Evolutionary conservation across 2,888 invertebrate genomes (phyloP).

Genomic region (Ashinkailepas kermadecensis): DNA sequence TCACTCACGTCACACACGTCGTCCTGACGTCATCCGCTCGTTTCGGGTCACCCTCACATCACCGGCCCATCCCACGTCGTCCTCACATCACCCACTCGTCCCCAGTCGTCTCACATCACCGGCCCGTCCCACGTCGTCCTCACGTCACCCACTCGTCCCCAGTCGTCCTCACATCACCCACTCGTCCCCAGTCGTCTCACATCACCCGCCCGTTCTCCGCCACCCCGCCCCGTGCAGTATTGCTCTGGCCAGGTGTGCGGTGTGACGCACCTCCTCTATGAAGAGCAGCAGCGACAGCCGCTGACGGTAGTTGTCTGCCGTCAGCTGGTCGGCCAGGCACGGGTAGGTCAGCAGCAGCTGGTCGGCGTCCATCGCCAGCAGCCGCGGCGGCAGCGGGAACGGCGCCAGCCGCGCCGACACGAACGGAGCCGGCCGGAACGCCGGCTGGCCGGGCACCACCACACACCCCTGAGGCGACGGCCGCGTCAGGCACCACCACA

Average conservation of each 20-base stretch:
- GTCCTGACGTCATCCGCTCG: too few relatives aligned
- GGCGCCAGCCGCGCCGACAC: constrained; percentile 6
- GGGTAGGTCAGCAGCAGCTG: constrained; percentile 1
- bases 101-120: too few relatives aligned
- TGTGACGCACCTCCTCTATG: neutral
- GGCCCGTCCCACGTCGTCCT: too few relatives aligned
- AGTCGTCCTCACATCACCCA: too few relatives aligned
- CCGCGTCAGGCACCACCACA: neutral
- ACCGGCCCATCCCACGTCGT: too few relatives aligned
- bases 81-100: too few relatives aligned
- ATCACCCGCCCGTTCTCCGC: too few relatives aligned
- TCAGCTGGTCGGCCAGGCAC: constrained; percentile 1
- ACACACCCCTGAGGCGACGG: neutral
- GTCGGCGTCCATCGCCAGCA: constrained; percentile 4
- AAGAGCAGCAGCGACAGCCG: constrained; percentile 10
- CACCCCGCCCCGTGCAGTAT: too few relatives aligned
- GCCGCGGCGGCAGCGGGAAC: constrained; percentile 14
- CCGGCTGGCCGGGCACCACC: constrained; percentile 13
- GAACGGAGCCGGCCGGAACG: constrained; percentile 4
- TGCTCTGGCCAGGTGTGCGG: neutral
- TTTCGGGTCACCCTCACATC: too few relatives aligned
- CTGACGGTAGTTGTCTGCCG: constrained; percentile 3
- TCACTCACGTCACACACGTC: too few relatives aligned
- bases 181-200: too few relatives aligned
- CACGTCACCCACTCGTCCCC: too few relatives aligned